Base-by-base conservation (phyloP, 53 echinoderm and acorn worm genomes). In the Antedon mediterranea region DNA sequence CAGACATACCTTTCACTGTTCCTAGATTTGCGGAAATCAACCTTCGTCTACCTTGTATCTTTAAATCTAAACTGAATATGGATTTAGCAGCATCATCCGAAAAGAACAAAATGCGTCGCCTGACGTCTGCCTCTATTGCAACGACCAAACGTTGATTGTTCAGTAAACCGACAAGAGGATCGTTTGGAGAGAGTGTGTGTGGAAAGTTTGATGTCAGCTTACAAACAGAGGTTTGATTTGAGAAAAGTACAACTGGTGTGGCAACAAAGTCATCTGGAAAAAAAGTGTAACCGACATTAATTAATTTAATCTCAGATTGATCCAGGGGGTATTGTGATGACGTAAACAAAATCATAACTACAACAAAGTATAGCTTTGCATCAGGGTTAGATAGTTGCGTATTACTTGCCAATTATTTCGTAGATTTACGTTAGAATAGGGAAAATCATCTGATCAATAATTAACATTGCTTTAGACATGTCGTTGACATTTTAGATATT, bases 121-220 rank as follows among this genome's bases (percentile, higher is more conserved):
- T 34, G 13, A 87, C 84, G 33, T 94, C 94, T 0, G 89, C 76
- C 20, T 87, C 89, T 3, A 94, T 20, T 20, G 94, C 94, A 26
- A 89, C 89, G 70, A 83, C 74, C 29, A 86, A 89, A 30, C 72
- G 74, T 6, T 89, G 87, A 31, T 94, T 87, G 28, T 71, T 30
- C 28, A 94, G 83, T 32, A 94, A 81, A 71, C 87, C 85, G 30
- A 79, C 85, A 31, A 78, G 76, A 30, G 33, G 79, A 73, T 82
- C 76, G 11, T 74, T 32, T 0, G 79, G 43, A 15, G 81, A 29
- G 31, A 75, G 6, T 34, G 89, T 43, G 78, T 91, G 87, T 0
- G 89, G 77, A 73, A 94, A 89, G 78, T 94, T 89, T 32, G 75
- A 81, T 0, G 94, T 91, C 71, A 83, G 89, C 71, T 87, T 83